Conservation (phyloP, 1,140 invertebrate genomes). For the Cydia amplana region DNA sequence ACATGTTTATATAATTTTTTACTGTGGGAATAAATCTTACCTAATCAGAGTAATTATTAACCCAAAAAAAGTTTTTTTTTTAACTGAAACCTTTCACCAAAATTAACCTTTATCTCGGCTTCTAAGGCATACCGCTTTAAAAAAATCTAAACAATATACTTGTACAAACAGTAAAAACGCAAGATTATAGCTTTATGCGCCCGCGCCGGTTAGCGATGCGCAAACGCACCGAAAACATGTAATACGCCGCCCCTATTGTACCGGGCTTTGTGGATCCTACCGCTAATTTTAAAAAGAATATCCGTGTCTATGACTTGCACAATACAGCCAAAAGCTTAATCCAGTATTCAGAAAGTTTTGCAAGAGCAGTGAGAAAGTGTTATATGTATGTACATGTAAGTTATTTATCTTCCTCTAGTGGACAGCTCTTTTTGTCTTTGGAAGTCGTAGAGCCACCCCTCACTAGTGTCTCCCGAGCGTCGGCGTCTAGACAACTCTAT, state of each 20-base stretch:
- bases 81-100: background rate
- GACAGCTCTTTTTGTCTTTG: too few relatives aligned
- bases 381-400: too few relatives aligned
- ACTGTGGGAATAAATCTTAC: background rate
- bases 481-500: too few relatives aligned
- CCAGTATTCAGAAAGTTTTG: too few relatives aligned
- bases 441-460: too few relatives aligned
- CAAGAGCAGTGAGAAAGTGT: too few relatives aligned
- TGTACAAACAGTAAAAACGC: background rate
- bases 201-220: background rate
- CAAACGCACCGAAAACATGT: background rate
- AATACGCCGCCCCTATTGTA: background rate
- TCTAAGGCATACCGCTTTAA: background rate
- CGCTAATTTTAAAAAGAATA: slow-evolving; percentile 23
- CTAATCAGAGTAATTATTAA: background rate
- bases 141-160: background rate
- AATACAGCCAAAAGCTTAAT: too few relatives aligned
- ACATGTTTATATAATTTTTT: too few relatives aligned
- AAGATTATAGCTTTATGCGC: slow-evolving; percentile 6
- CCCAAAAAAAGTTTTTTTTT: too few relatives aligned
- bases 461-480: too few relatives aligned
- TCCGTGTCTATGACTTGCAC: too few relatives aligned
- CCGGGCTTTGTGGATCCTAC: background rate
- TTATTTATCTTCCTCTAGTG: too few relatives aligned
- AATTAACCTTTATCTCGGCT: background rate